Base-by-base conservation (phyloP, 2,888 invertebrate species). In the Drosophila macrospina region DNA sequence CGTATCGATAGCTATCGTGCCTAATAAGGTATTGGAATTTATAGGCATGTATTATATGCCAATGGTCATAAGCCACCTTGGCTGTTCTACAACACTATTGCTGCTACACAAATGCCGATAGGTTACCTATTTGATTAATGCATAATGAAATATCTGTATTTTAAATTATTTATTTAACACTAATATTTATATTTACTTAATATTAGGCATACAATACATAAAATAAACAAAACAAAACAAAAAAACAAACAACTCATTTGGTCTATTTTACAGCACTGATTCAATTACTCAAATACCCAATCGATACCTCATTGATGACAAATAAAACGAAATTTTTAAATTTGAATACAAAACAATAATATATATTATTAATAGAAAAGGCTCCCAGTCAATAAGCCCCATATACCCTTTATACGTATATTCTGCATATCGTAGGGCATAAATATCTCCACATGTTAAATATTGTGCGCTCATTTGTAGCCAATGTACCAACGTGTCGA, bases 361-460 rank as follows among this genome's bases (percentile, higher is more conserved):
- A 8, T 15, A 15, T 8, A 4, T 4, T 4, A 10, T 10, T 20
- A 41, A 11, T 15, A 16, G 8, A 39, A 39, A 39, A 16, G 5
- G 4, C 20, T 20, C 2, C 20, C 20, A 20, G 20, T 20, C 20
- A 20, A 20, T 11, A 11, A 24, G 5, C 39, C 4, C 5, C 16
- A n/a, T 24, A 42, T 42, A 42, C 42, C 24, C 24, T 4, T 8
- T 20, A 7, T 10, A 30, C 37, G 8, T 7, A 7, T 32, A 8
- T 11, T 10, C n/a, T 34, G 24, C 45, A 44, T 44, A 24, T 13
- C 15, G 34, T 24, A 24, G 50, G 52, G 57, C 51, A 75, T 70
- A 77, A 68, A 61, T 68, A 68, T 56, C 47, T 34, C 34, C 41
- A 48, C 61, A 78, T 78, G 74, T 73, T 68, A 73, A 74, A 61